phyloP scores from a whole-genome alignment of 2,888 invertebrate genomes.

The Ophion ventricosus region DNA sequence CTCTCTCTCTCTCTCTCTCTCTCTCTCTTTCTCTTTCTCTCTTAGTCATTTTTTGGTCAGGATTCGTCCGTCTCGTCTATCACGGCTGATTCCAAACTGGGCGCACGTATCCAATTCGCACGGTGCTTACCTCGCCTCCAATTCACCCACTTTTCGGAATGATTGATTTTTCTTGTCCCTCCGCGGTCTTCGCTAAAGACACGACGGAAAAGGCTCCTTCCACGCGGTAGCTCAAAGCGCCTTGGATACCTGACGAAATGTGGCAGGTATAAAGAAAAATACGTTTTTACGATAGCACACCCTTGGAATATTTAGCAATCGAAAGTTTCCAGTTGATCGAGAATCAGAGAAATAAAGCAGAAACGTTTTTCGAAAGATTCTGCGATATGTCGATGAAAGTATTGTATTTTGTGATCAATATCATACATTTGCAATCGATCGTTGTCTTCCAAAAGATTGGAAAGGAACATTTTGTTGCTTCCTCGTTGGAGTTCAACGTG shows the following conservation, averaged over 20 bases:
- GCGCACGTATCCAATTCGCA: slow-evolving; percentile 55
- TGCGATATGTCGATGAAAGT: too few species aligned
- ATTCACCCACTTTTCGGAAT: slow-evolving; percentile 61
- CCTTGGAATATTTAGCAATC: too few species aligned
- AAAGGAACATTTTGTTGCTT: too few species aligned
- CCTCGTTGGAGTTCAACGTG: too few species aligned
- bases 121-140: slow-evolving; percentile 46
- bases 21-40: not conserved
- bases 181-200: not conserved
- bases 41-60: slow-evolving; percentile 1
- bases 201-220: not conserved
- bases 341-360: too few species aligned
- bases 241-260: not conserved
- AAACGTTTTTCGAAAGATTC: too few species aligned
- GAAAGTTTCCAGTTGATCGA: too few species aligned
- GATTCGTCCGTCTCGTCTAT: slow-evolving; percentile 36
- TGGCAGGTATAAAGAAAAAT: too few species aligned
- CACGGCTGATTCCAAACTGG: slow-evolving; percentile 42
- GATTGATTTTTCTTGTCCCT: slow-evolving; percentile 50
- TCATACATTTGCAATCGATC: too few species aligned
- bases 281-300: too few species aligned
- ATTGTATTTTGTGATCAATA: too few species aligned
- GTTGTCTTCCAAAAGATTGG: too few species aligned
- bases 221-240: not conserved
- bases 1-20: not conserved